phyloP scores from a whole-genome alignment of 2,113 vertebrate species.

The Catharus minimus region DNA sequence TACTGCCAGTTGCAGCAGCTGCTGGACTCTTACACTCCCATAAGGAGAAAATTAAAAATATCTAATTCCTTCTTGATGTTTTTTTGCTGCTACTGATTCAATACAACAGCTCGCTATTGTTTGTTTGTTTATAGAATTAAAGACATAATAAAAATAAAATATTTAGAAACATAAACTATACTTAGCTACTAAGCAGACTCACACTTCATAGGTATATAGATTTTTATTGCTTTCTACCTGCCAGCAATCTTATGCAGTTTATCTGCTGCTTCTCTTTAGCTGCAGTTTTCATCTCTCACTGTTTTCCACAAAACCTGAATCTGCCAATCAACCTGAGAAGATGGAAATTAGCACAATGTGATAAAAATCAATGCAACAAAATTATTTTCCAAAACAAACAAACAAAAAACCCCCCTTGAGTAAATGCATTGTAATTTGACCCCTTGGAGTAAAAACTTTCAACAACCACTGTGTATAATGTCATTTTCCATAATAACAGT shows the following conservation, averaged over 20 bases:
- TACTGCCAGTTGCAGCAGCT: slow-evolving; percentile 52
- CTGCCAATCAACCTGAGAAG: not conserved
- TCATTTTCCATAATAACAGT: not conserved
- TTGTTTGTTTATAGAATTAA: not conserved
- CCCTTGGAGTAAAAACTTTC: not conserved
- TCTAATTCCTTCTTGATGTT: slow-evolving; percentile 9
- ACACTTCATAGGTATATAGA: not conserved
- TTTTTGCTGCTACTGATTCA: not conserved
- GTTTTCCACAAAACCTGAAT: not conserved
- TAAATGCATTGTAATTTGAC: accelerated
- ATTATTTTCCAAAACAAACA: not conserved
- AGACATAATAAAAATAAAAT: not conserved
- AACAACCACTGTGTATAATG: not conserved
- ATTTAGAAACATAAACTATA: not conserved
- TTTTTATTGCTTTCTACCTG: not conserved
- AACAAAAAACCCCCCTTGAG: not conserved
- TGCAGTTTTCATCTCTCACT: not conserved
- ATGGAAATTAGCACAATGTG: not conserved
- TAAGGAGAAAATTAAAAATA: slow-evolving; percentile 47
- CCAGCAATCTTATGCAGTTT: not conserved
- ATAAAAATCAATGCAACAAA: not conserved
- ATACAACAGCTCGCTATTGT: not conserved
- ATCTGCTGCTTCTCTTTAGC: not conserved
- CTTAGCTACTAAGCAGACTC: not conserved
- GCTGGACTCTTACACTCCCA: slow-evolving; percentile 7